Evolutionary conservation across 30 jellyfish, hydroid and myxozoan species (phyloP), one percentile per base, ranked within the genome.

Genomic region (Aurelia aurita): DNA sequence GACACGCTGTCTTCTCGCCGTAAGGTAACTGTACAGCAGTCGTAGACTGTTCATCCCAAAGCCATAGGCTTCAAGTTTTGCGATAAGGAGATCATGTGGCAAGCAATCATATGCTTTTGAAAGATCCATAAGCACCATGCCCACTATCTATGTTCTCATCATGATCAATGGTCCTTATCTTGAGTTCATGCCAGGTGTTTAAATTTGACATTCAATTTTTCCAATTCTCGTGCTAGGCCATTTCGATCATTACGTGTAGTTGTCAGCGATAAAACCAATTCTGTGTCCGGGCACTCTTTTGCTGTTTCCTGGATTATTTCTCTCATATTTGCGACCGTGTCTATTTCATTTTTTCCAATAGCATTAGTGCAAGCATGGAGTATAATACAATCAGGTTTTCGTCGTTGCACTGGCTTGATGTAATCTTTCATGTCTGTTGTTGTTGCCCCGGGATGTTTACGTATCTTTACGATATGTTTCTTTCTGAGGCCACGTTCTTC

Each of bases 401-500:
- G 39, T 31, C 39, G 39, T 3, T 3, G 73, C 27, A 60, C 73
- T 60, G 73, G 73, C 73, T 23, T 60, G 73, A 60, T 60, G 73
- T 22, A 23, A 60, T 60, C 73, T 60, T 22, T 60, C 73, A 60
- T 60, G 21, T 60, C 73, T 60, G 73, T 60, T 15, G 16, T 60
- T 60, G 73, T 60, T 13, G 27, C 73, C 73, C 31, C 73, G 23
- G 73, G 73, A 22, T 60, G 73, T 60, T 60, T 60, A 60, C 73
- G 73, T 60, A 60, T 60, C 73, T 60, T 60, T 60, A 60, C 27
- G 23, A 23, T 60, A 23, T 60, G 16, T 22, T 22, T 60, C 73
- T 60, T 60, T 60, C 73, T 26, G 61, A 49, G 61, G 18, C 18
- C 12, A 18, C 61, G 18, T 49, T 49, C 61, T 49, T 49, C 12